phyloP scores from a whole-genome alignment of 2,797 vertebrate genomes.

The Macroramphosus scolopax region DNA sequence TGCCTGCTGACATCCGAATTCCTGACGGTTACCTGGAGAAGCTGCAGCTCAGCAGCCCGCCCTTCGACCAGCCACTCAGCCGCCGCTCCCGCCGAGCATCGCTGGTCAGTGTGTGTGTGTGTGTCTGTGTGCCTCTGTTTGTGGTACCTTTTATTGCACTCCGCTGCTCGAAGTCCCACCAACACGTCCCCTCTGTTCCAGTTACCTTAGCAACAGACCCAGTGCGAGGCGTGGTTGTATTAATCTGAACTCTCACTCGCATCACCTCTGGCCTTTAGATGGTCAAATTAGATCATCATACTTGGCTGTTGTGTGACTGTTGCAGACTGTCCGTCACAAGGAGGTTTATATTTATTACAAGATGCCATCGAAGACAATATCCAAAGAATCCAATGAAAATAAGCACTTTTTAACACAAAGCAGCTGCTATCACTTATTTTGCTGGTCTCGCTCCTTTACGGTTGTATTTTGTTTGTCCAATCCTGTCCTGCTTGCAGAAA shows the following conservation, averaged over 20 bases:
- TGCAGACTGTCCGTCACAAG: too few relatives aligned
- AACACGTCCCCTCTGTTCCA: constrained; percentile 22
- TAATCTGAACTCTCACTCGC: constrained; percentile 23
- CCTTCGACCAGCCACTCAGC: constrained; percentile 94
- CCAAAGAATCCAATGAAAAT: too few relatives aligned
- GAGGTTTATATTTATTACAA: not conserved
- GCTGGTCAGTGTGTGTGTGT: constrained; percentile 76
- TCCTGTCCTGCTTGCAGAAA: too few relatives aligned
- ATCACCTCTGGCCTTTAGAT: constrained; percentile 28
- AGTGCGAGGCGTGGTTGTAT: constrained; percentile 27
- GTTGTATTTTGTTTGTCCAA: too few relatives aligned
- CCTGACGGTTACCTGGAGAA: constrained; percentile 97
- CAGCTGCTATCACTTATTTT: too few relatives aligned
- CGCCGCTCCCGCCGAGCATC: constrained; percentile 88
- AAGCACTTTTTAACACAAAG: too few relatives aligned
- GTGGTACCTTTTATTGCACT: constrained; percentile 35
- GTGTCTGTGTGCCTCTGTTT: constrained; percentile 6
- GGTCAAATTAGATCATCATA: constrained; percentile 32
- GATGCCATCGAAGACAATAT: too few relatives aligned
- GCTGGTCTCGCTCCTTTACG: too few relatives aligned
- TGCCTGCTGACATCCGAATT: constrained; percentile 97
- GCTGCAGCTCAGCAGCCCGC: constrained; percentile 91
- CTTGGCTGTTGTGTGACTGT: constrained; percentile 3
- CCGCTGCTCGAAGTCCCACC: constrained; percentile 1
- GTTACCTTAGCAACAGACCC: constrained; percentile 59